These are phyloP conservation scores for Sinohyriopsis cumingii DNA, from an alignment of 2,888 invertebrate genomes.

Conservation along the genomic window DNA sequence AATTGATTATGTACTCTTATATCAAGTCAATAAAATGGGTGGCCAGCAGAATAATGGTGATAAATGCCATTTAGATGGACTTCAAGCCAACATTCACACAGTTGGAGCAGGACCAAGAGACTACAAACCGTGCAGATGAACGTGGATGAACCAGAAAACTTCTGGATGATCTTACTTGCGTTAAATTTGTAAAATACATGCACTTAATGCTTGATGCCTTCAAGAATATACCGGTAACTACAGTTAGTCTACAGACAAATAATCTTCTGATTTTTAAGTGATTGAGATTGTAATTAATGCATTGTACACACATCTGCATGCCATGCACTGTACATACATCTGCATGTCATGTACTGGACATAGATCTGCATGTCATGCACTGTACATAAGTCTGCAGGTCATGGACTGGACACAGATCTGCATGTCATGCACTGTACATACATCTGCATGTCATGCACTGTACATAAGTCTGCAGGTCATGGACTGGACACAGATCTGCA, in stretches of 20 bases:
- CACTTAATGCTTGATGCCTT: slow-evolving; percentile 21
- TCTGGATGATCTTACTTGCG: slow-evolving; percentile 6
- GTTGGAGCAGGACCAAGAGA: background rate
- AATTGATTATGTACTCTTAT: slow-evolving; percentile 15
- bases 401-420: too few relatives aligned
- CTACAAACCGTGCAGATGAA: slow-evolving; percentile 17
- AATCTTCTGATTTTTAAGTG: background rate
- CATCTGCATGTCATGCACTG: background rate
- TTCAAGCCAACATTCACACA: slow-evolving; percentile 14
- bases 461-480: background rate
- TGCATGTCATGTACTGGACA: slow-evolving; percentile 18
- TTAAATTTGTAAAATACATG: slow-evolving; percentile 23
- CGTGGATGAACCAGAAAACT: slow-evolving; percentile 14
- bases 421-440: slow-evolving; percentile 5
- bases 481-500: slow-evolving; percentile 16
- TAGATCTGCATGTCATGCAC: slow-evolving; percentile 10
- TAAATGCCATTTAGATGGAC: slow-evolving; percentile 13
- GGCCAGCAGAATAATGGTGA: slow-evolving; percentile 12
- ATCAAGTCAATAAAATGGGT: slow-evolving; percentile 22
- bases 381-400: background rate
- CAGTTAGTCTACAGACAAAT: slow-evolving; percentile 11
- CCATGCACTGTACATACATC: slow-evolving; percentile 13
- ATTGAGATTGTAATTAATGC: slow-evolving; percentile 7
- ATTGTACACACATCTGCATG: slow-evolving; percentile 15
- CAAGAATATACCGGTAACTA: slow-evolving; percentile 1